Evolutionary conservation across 64 coral and sea anemone species (phyloP), one percentile per base, ranked within the genome.

Genomic region (Montipora capricornis): DNA sequence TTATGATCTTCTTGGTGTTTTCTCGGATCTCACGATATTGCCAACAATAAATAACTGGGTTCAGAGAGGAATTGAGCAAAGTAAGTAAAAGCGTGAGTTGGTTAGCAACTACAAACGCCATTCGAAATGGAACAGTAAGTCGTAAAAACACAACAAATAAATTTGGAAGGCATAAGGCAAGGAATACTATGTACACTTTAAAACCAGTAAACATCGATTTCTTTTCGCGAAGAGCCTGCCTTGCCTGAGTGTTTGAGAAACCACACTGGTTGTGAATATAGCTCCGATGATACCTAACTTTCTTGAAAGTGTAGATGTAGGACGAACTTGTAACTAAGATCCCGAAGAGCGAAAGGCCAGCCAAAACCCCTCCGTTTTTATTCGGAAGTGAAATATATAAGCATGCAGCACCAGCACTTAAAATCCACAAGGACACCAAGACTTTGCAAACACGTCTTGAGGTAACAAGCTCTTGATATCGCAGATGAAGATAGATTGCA

Each of bases 1-100:
- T 64, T 64, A 15, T 14, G 4, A 64, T 64, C 3, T 64, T 64
- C 60, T 64, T 64, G 13, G 15, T 15, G 9, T 64, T 86, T 15
- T 77, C 45, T 12, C 81, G 70, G 50, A 92, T 92, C 55, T 85
- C 90, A 47, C 53, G 68, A 59, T 84, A 77, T 78, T 81, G 80
- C 71, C 69, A 77, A 22, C 81, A 92, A 47, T 92, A 92, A 14
- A 92, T 44, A 6, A 92, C 13, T 14, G 80, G 90, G 59, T 92
- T 92, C 19, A 92, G 11, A 0, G 75, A 58, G 11, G 69, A 76
- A 62, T 85, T 92, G 0, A 92, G 14, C 6, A 76, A 66, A 20
- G 75, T 67, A 5, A 92, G 19, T 6, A 83, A 84, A 16, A 74
- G 14, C 37, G 90, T 77, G 1, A 62, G 9, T 10, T 45, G 24